Evolutionary conservation across 1,140 invertebrate species (phyloP).

Genomic region (Asbolus verrucosus): DNA sequence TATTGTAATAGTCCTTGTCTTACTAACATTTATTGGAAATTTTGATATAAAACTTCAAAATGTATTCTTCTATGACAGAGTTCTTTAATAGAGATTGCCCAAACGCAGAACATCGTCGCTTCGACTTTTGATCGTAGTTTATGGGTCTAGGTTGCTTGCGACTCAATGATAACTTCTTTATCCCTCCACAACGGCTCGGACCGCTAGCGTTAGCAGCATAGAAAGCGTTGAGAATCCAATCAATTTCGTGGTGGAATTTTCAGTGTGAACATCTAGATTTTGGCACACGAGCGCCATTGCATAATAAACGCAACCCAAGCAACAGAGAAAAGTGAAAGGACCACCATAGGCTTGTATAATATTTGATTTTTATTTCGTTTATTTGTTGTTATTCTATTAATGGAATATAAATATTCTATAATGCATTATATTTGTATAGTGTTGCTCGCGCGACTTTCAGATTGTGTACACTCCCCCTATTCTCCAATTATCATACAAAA

Average conservation of each 20-base stretch:
- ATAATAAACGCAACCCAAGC: slow-evolving; percentile 7
- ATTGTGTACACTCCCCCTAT: slow-evolving; percentile 25
- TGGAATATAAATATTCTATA: slow-evolving; percentile 13
- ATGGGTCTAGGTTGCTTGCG: slow-evolving; percentile 55
- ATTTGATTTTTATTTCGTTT: slow-evolving; percentile 17
- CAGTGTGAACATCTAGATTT: slow-evolving; percentile 39
- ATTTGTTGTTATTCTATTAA: slow-evolving; percentile 5
- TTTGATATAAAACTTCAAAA: no score
- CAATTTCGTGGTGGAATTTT: slow-evolving; percentile 45
- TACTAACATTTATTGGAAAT: slow-evolving; percentile 34
- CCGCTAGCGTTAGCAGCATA: slow-evolving; percentile 31
- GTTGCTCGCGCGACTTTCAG: no score
- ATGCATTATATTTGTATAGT: no score
- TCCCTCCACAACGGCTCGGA: slow-evolving; percentile 31
- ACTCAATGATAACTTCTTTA: slow-evolving; percentile 61
- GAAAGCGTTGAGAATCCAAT: slow-evolving; percentile 42
- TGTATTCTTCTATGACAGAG: no score
- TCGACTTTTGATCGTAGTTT: slow-evolving; percentile 35
- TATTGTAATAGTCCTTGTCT: slow-evolving; percentile 19
- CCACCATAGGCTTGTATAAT: slow-evolving; percentile 37
- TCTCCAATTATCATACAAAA: no score
- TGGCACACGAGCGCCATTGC: slow-evolving; percentile 12
- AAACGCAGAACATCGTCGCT: neutral
- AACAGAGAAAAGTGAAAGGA: slow-evolving; percentile 26
- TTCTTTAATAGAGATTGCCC: slow-evolving; percentile 6